Evolutionary conservation across 2,797 vertebrate genomes (phyloP).

Genomic region (Sebastes baramenuke): DNA sequence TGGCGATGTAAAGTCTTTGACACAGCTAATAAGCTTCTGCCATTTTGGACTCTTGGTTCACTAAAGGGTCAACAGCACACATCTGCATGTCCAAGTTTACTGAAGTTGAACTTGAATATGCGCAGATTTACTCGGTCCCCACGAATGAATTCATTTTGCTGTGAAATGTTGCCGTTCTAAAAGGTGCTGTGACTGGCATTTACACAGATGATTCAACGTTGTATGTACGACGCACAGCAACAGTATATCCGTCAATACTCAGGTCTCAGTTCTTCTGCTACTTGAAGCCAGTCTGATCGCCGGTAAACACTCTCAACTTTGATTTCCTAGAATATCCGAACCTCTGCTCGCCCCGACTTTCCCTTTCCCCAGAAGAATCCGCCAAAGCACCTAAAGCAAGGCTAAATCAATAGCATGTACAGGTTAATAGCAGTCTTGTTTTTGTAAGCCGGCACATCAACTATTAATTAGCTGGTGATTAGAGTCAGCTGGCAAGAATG

Average conservation of each 20-base stretch:
- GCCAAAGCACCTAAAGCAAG: slow-evolving; percentile 75
- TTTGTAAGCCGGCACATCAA: slow-evolving; percentile 86
- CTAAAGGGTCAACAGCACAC: neutral
- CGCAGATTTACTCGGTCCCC: neutral
- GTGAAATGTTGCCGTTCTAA: neutral
- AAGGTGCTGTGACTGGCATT: neutral
- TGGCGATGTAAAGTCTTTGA: neutral
- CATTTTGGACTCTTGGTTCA: neutral
- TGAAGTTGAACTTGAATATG: neutral
- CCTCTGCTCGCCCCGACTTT: neutral
- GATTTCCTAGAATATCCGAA: slow-evolving; percentile 9
- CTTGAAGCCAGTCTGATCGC: neutral
- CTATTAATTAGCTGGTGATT: slow-evolving; percentile 93
- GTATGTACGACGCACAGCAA: neutral
- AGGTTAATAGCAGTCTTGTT: slow-evolving; percentile 84
- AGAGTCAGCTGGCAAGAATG: slow-evolving; percentile 88
- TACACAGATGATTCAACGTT: neutral
- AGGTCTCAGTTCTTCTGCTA: neutral
- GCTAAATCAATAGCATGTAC: slow-evolving; percentile 83
- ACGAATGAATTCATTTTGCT: neutral
- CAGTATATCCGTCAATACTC: neutral
- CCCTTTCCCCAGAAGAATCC: slow-evolving; percentile 24
- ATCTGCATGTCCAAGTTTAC: neutral
- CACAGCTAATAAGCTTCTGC: neutral
- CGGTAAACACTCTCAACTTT: slow-evolving; percentile 6